Evolutionary conservation across 1,140 invertebrate species (phyloP).

Genomic region (Riptortus pedestris): DNA sequence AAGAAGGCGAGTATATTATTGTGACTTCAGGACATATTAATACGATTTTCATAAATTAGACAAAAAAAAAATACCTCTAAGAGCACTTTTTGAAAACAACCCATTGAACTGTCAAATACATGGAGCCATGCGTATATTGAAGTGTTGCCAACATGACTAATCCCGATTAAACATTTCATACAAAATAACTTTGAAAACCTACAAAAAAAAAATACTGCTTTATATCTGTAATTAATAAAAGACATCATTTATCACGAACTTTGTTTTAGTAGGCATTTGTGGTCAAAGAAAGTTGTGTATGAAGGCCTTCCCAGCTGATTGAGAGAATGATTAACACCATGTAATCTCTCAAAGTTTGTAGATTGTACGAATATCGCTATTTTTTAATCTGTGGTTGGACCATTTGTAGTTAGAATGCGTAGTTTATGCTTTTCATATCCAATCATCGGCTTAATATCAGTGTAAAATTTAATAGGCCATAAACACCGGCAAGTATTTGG

Average conservation of each 20-base stretch:
- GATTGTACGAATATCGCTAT: conserved; percentile 14
- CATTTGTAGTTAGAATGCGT: not conserved
- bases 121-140: not conserved
- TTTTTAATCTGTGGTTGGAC: conserved; percentile 1
- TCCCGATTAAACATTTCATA: no score
- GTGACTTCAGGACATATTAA: no score
- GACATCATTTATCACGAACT: no score
- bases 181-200: no score
- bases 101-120: not conserved
- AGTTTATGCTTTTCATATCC: not conserved
- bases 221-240: no score
- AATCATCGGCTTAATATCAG: not conserved
- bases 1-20: no score
- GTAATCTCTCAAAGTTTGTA: conserved; percentile 13
- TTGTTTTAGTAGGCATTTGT: no score
- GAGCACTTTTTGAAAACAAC: not conserved
- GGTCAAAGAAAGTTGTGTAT: not conserved
- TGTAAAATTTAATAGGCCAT: not conserved
- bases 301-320: conserved; percentile 2
- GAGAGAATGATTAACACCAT: conserved; percentile 10
- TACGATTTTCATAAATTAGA: no score
- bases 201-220: no score
- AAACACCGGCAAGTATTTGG: conserved; percentile 22
- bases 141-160: not conserved
- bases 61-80: no score